These are phyloP conservation scores for Aselliscus stoliczkanus DNA, from an alignment of 2,797 vertebrate species.

Conservation along the genomic window DNA sequence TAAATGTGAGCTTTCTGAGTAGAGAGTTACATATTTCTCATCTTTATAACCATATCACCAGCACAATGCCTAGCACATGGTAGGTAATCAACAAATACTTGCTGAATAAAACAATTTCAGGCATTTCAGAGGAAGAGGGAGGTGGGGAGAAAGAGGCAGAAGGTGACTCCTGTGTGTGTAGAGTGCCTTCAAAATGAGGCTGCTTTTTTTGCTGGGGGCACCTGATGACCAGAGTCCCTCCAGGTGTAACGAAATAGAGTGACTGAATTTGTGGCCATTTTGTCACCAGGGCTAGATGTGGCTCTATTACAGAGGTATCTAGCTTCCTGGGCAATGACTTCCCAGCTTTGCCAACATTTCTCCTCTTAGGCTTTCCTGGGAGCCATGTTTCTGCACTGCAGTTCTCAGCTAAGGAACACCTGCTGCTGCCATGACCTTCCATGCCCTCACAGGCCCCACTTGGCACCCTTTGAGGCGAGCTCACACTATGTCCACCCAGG, in stretches of 20 bases:
- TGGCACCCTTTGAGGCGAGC: not conserved
- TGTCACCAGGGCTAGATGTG: not conserved
- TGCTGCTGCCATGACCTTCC: not conserved
- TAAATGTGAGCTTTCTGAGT: not conserved
- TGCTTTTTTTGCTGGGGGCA: accelerated
- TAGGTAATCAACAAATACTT: not conserved
- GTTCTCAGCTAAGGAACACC: not conserved
- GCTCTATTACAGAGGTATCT: not conserved
- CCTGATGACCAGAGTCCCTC: not conserved
- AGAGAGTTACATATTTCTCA: not conserved
- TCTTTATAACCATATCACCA: not conserved
- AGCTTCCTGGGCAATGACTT: not conserved
- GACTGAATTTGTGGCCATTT: not conserved
- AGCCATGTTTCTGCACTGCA: accelerated
- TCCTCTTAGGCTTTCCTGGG: not conserved
- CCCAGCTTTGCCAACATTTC: not conserved
- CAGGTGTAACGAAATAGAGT: not conserved
- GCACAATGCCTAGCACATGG: not conserved
- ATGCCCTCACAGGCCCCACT: accelerated
- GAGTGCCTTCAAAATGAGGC: not conserved
- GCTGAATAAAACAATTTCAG: not conserved
- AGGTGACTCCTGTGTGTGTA: not conserved
- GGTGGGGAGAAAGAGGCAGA: not conserved
- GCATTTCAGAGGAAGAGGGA: not conserved
- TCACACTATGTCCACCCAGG: not conserved